Evolutionary conservation across 2,888 invertebrate genomes (phyloP), one percentile per base, ranked within the genome.

Genomic region (Campoplex capitator): DNA sequence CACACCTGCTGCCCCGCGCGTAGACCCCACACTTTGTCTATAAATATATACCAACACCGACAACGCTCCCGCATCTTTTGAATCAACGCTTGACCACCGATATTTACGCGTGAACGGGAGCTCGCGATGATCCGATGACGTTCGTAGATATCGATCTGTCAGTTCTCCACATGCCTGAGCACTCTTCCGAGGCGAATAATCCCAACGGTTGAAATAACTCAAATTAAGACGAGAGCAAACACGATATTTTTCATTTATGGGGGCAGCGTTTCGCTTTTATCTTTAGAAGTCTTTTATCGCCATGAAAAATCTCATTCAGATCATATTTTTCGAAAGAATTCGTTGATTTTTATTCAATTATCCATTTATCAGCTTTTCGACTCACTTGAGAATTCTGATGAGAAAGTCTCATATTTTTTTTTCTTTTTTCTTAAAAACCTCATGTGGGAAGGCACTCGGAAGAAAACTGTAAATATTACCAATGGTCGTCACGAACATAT

Each of bases 1-100:
- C 87, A 87, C 84, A 87, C 87, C 84, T 84, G 84, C 71, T 77
- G 84, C 67, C 71, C 38, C 38, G 38, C 38, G 82, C 79, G 58
- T 65, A 70, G 45, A 62, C 56, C 82, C 67, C 68, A 42, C 79
- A 71, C 9, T 71, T 62, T 62, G n/a, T 45, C 58, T 35, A 58
- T 79, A 54, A 35, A 75, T 74, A 71, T 82, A 48, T 71, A 71
- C 67, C 48, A 1, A 38, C 35, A 62, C 45, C 13, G 70, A 56
- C 68, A 68, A 56, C 35, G 6, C 11, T 54, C 74, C 56, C 67
- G 23, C 23, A 56, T 75, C 45, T 75, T 54, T 32, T 75, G 51
- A 35, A 68, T 68, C 82, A 58, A 82, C 75, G 51, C 67, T 73
- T 45, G 68, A 23, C 75, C 75, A 35, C 45, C 16, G 68, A 54